Conservation (phyloP, 2,797 vertebrate genomes). For the Eremophila alpestris region DNA sequence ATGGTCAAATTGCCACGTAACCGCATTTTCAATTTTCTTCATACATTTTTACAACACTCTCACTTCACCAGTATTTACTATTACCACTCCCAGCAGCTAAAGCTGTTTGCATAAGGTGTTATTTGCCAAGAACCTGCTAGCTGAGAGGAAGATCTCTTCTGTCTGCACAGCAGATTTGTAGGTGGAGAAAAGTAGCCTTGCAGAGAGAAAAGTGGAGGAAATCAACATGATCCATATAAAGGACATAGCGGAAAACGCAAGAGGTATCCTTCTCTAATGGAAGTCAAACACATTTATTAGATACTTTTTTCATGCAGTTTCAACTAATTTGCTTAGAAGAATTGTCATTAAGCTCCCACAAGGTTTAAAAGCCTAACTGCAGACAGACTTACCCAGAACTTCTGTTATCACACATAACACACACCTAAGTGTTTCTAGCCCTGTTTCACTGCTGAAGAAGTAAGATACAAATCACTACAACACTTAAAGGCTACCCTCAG, state of each 20-base stretch:
- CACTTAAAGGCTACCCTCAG: background rate
- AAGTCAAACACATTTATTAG: background rate
- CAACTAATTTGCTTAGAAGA: background rate
- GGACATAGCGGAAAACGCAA: background rate
- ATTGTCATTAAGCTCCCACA: background rate
- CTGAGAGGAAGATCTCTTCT: slow-evolving; percentile 26
- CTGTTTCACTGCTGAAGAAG: background rate
- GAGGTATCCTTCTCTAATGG: background rate
- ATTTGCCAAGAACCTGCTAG: background rate
- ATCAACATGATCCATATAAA: background rate
- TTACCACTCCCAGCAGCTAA: slow-evolving; percentile 4
- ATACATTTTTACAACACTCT: slow-evolving; percentile 1
- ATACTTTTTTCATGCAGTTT: background rate
- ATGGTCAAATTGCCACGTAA: background rate
- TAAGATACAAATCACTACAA: background rate
- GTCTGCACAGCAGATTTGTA: background rate
- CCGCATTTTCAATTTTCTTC: slow-evolving; percentile 15
- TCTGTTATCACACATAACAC: background rate
- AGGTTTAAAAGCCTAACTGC: background rate
- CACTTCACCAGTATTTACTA: slow-evolving; percentile 2
- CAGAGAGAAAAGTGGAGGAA: background rate
- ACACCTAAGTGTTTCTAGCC: background rate
- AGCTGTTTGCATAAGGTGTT: slow-evolving; percentile 3
- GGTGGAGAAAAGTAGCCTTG: background rate
- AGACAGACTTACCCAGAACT: background rate